Percentiles rank a stretch among this genome's conserved stretches.
phyloP scores from a whole-genome alignment of 2,888 invertebrate genomes.

The Hyles lineata region DNA sequence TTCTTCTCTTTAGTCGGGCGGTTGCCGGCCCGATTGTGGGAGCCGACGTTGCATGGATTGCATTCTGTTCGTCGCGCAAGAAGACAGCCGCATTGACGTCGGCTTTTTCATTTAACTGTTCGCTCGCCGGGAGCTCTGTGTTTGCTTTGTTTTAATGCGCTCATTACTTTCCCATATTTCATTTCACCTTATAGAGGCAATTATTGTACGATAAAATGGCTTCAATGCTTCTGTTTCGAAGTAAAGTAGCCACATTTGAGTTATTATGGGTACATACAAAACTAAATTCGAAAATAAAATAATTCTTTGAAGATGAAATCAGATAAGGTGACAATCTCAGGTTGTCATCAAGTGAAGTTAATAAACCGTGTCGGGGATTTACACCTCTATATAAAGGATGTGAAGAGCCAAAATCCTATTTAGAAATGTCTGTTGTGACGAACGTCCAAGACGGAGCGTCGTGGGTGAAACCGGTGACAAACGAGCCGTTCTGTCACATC shows the following conservation, averaged over 20 bases:
- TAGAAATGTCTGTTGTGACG: conserved; percentile 60
- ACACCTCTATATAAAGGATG: conserved; percentile 52
- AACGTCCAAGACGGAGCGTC: conserved; percentile 69
- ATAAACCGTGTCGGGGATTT: conserved; percentile 58
- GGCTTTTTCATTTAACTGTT: conserved; percentile 67
- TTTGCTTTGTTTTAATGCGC: conserved; percentile 60
- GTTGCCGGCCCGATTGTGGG: conserved; percentile 74
- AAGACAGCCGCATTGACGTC: conserved; percentile 72
- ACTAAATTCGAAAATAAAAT: conserved; percentile 53
- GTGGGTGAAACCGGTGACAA: conserved; percentile 83
- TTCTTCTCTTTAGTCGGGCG: conserved; percentile 75
- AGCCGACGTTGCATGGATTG: conserved; percentile 70
- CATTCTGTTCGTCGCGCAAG: conserved; percentile 75
- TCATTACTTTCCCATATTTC: conserved; percentile 56
- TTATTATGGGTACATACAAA: not conserved
- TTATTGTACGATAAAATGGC: conserved; percentile 39
- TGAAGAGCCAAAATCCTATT: conserved; percentile 64
- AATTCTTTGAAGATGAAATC: conserved; percentile 72
- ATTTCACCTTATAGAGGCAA: conserved; percentile 48
- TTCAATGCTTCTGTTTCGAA: conserved; percentile 22
- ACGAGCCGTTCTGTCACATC: conserved; percentile 77
- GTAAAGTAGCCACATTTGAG: conserved; percentile 3
- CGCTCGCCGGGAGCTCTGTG: conserved; percentile 48
- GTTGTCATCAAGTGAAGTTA: conserved; percentile 75
- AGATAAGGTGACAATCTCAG: conserved; percentile 74